Conservation (phyloP, 2,888 invertebrate genomes). For the Matsumyia berberina region DNA sequence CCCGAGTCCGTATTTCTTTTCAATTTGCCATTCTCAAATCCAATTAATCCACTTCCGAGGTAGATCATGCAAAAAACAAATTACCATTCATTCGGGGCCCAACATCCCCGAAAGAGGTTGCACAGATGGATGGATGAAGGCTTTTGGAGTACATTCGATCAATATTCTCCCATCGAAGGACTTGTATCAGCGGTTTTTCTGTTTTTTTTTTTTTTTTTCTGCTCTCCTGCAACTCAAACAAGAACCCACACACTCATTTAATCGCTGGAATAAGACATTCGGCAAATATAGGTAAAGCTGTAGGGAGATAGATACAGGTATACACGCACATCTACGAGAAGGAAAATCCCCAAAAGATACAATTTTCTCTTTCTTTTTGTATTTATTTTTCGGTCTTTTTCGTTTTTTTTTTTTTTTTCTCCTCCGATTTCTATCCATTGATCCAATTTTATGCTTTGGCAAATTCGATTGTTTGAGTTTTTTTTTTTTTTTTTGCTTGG, state of each 20-base stretch:
- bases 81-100: slow-evolving; percentile 68
- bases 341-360: slow-evolving; percentile 39
- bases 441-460: slow-evolving; percentile 68
- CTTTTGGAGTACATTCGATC: slow-evolving; percentile 47
- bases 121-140: not conserved
- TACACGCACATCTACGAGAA: slow-evolving; percentile 5
- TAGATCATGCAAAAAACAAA: slow-evolving; percentile 75
- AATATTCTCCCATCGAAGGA: slow-evolving; percentile 43
- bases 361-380: slow-evolving; percentile 7
- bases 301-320: slow-evolving; percentile 21
- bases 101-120: slow-evolving; percentile 13
- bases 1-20: slow-evolving; percentile 60
- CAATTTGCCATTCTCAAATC: slow-evolving; percentile 71
- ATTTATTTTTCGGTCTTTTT: slow-evolving; percentile 33
- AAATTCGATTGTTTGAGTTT: slow-evolving; percentile 55
- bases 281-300: slow-evolving; percentile 40
- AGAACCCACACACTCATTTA: slow-evolving; percentile 52
- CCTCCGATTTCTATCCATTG: slow-evolving; percentile 59
- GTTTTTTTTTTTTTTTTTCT: slow-evolving; percentile 3
- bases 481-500: slow-evolving; percentile 7
- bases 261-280: slow-evolving; percentile 66
- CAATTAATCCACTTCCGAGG: slow-evolving; percentile 75
- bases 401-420: slow-evolving; percentile 10
- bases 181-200: slow-evolving; percentile 41
- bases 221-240: slow-evolving; percentile 34